phyloP scores from a whole-genome alignment of 2,113 vertebrate species.

The Hiodon alosoides region DNA sequence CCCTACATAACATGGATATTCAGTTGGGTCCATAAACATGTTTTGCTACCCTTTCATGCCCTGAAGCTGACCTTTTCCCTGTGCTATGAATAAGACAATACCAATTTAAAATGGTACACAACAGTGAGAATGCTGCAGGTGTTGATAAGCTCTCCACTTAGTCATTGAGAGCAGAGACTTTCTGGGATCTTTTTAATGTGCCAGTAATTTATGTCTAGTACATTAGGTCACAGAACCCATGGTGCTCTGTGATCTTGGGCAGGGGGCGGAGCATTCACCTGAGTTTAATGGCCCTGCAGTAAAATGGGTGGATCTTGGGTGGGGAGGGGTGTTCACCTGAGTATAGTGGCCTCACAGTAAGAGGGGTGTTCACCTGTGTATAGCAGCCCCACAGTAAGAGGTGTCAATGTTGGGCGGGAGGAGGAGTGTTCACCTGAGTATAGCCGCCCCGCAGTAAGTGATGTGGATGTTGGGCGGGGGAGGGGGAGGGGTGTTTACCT shows the following conservation, averaged over 20 bases:
- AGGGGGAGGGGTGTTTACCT: slow-evolving; percentile 62
- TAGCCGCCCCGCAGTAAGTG: neutral
- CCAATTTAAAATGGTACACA: too few relatives aligned
- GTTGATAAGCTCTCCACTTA: neutral
- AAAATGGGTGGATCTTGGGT: too few relatives aligned
- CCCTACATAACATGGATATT: neutral
- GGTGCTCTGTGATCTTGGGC: too few relatives aligned
- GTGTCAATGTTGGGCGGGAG: neutral
- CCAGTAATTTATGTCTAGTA: too few relatives aligned
- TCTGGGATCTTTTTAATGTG: neutral
- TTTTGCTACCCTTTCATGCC: neutral
- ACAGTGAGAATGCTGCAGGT: neutral
- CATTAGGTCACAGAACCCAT: too few relatives aligned
- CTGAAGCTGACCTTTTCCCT: neutral
- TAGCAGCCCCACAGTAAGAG: neutral
- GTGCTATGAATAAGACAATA: neutral
- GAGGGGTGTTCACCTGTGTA: slow-evolving; percentile 56
- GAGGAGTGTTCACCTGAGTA: slow-evolving; percentile 62
- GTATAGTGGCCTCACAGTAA: slow-evolving; percentile 83
- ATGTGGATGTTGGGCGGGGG: neutral
- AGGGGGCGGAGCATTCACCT: too few relatives aligned
- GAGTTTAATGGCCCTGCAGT: too few relatives aligned
- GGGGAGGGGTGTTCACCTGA: slow-evolving; percentile 63
- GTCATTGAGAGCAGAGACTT: neutral
- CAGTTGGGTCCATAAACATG: neutral